A percentile compares a stretch with the other conserved stretches of the same genome.
These are phyloP conservation scores for Anguilla japonica DNA, from an alignment of 2,113 vertebrate genomes.

Conservation along the genomic window DNA sequence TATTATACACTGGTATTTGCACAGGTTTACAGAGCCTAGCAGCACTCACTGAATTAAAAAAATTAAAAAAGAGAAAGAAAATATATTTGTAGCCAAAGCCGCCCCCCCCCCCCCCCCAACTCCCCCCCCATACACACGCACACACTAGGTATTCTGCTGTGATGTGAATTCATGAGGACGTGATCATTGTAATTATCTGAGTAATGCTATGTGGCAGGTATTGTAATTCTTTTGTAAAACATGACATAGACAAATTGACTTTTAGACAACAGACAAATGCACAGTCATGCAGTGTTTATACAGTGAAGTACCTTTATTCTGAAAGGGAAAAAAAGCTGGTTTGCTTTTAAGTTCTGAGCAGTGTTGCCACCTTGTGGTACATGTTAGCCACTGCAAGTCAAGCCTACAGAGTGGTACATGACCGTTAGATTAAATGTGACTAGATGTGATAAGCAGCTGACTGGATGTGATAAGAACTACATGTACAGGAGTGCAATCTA, in stretches of 20 bases:
- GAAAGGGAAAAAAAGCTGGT: not conserved
- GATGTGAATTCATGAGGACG: not conserved
- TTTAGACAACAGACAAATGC: not conserved
- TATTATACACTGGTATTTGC: not conserved
- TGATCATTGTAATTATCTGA: not conserved
- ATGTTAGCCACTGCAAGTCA: slow-evolving; percentile 37
- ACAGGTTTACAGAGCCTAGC: not conserved
- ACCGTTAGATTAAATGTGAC: too few species aligned
- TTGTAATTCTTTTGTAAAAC: not conserved
- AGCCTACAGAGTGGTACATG: too few species aligned
- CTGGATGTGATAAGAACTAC: too few species aligned
- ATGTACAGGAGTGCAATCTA: too few species aligned
- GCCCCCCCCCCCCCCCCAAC: not conserved
- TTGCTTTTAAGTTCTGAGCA: not conserved
- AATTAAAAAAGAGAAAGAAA: not conserved
- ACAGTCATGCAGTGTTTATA: not conserved
- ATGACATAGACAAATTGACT: not conserved
- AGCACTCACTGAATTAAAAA: too few species aligned
- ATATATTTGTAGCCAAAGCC: too few species aligned
- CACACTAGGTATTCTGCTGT: not conserved
- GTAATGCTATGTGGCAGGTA: not conserved
- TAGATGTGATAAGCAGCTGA: too few species aligned
- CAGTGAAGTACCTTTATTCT: not conserved
- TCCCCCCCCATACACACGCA: not conserved
- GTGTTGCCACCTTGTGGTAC: slow-evolving; percentile 59